Evolutionary conservation across 92 coral and sea anemone genomes (phyloP).

Genomic region (Scolanthus callimorphus): DNA sequence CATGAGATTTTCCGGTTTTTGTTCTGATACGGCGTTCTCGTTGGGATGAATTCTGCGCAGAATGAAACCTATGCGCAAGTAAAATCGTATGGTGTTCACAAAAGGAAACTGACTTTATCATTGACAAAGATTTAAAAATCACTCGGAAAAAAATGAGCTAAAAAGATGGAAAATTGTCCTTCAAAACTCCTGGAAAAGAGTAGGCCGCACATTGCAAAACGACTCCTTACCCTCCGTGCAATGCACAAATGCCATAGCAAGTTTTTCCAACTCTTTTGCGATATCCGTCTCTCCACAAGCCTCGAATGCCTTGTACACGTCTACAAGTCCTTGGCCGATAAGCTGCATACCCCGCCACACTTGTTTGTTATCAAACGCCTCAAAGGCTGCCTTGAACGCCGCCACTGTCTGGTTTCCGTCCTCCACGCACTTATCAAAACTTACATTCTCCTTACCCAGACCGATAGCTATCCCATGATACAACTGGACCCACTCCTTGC

Average conservation of each 20-base stretch:
- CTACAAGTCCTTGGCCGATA: conserved; percentile 61
- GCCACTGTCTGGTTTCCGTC: conserved; percentile 81
- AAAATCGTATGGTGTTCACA: no score
- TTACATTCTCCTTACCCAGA: conserved; percentile 59
- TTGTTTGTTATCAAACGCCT: conserved; percentile 62
- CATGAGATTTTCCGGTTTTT: no score
- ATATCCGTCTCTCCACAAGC: conserved; percentile 70
- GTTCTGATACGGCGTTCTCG: no score
- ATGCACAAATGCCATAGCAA: conserved; percentile 62
- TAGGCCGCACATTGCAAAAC: no score
- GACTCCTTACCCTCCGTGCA: conserved; percentile 50
- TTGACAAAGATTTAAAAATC: no score
- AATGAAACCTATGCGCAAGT: no score
- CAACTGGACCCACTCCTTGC: conserved; percentile 74
- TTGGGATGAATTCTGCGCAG: no score
- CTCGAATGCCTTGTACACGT: conserved; percentile 61
- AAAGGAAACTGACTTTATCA: no score
- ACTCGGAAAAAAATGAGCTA: no score
- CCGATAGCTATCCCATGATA: conserved; percentile 78
- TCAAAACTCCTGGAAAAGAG: no score
- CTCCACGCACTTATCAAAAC: conserved; percentile 78
- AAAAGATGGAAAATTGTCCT: no score
- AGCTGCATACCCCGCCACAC: conserved; percentile 64
- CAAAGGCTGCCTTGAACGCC: conserved; percentile 62
- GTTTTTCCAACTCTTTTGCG: conserved; percentile 73